Percentiles rank a stretch among this genome's conserved stretches.
Conservation (phyloP, 1,140 invertebrate genomes). For the Drosophila santomea region DNA sequence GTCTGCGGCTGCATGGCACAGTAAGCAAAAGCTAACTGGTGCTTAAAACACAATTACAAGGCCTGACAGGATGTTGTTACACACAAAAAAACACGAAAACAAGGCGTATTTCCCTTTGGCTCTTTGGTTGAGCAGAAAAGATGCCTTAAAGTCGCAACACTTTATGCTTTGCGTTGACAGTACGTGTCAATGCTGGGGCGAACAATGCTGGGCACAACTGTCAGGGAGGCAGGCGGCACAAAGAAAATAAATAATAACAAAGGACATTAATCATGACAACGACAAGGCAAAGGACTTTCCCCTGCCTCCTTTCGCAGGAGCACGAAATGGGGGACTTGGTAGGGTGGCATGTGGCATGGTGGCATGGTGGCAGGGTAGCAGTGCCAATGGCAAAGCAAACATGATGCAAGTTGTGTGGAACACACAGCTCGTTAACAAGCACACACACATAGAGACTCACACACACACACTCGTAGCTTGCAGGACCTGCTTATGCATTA, state of each 20-base stretch:
- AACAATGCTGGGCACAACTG: constrained; percentile 31
- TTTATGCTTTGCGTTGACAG: constrained; percentile 39
- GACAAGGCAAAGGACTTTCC: constrained; percentile 30
- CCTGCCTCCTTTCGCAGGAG: too few species aligned
- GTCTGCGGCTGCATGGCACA: neutral
- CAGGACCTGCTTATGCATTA: constrained; percentile 47
- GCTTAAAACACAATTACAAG: constrained; percentile 29
- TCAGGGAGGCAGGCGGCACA: constrained; percentile 42
- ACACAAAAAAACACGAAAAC: constrained; percentile 27
- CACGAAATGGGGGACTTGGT: neutral
- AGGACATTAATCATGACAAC: constrained; percentile 66
- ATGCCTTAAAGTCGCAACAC: constrained; percentile 37
- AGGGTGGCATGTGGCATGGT: too few species aligned
- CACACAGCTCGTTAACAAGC: constrained; percentile 69
- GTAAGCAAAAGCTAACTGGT: neutral
- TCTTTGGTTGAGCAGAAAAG: constrained; percentile 3
- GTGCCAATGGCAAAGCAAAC: constrained; percentile 66
- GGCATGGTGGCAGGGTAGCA: neutral
- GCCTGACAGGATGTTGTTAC: constrained; percentile 12
- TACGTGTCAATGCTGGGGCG: constrained; percentile 50
- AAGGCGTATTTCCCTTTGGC: constrained; percentile 9
- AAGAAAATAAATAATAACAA: constrained; percentile 66
- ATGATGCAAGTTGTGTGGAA: constrained; percentile 46
- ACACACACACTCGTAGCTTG: constrained; percentile 5
- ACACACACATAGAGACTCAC: constrained; percentile 1